phyloP scores from a whole-genome alignment of 2,888 invertebrate genomes.

The Mesorhabditis spiculigera region DNA sequence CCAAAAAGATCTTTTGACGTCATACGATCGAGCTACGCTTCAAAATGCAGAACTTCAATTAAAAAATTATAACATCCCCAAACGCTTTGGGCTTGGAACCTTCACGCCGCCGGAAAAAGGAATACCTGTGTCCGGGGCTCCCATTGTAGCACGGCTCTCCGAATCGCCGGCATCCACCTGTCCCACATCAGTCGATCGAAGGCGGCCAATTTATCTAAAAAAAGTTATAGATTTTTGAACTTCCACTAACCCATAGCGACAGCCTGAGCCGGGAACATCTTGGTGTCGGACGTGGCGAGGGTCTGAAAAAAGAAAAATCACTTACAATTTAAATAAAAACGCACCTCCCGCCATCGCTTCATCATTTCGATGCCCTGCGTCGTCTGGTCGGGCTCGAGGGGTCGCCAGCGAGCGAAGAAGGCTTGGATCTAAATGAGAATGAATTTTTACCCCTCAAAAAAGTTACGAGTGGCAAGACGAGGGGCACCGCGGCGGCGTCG shows the following conservation, averaged over 20 bases:
- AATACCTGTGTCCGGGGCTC: slow-evolving; percentile 68
- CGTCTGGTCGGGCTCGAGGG: slow-evolving; percentile 73
- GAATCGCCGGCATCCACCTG: slow-evolving; percentile 79
- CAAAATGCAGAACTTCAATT: too few species aligned
- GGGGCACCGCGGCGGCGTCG: slow-evolving; percentile 77
- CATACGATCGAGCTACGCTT: too few species aligned
- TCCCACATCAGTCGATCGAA: slow-evolving; percentile 84
- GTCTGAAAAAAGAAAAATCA: neutral
- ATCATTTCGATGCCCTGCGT: slow-evolving; percentile 60
- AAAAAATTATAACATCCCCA: too few species aligned
- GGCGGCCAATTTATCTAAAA: slow-evolving; percentile 63
- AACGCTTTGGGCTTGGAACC: too few species aligned
- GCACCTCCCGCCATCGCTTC: slow-evolving; percentile 41
- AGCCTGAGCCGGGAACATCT: slow-evolving; percentile 9
- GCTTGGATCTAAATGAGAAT: slow-evolving; percentile 67
- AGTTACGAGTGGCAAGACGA: slow-evolving; percentile 74
- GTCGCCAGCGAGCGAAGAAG: slow-evolving; percentile 76
- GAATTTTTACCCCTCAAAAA: neutral
- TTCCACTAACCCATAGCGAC: neutral
- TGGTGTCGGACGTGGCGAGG: neutral
- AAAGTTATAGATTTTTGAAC: neutral
- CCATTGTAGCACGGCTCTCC: slow-evolving; percentile 67
- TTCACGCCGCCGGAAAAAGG: neutral
- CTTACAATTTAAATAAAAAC: slow-evolving; percentile 1
- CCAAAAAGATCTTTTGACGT: too few species aligned